These are phyloP conservation scores for Fringilla coelebs DNA, from an alignment of 2,797 vertebrate genomes.

Conservation along the genomic window DNA sequence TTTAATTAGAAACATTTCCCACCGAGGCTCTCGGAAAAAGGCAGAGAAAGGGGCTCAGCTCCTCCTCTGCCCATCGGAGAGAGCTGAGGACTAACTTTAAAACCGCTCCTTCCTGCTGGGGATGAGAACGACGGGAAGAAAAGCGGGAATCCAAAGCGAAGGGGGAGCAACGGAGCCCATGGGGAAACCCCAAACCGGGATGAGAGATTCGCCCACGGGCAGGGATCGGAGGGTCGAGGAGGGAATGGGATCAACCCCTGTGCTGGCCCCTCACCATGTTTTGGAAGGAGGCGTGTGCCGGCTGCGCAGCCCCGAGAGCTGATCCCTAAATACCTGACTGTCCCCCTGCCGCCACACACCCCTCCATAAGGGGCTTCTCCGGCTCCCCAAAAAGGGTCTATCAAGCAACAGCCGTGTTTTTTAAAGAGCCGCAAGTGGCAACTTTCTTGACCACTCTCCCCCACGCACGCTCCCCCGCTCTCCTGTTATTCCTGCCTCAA, in stretches of 20 bases:
- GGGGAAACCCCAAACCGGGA: background rate
- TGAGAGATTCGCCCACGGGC: background rate
- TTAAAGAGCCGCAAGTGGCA: constrained; percentile 2
- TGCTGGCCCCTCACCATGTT: background rate
- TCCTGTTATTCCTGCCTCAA: constrained; percentile 58
- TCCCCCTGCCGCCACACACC: background rate
- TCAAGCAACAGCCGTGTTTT: background rate
- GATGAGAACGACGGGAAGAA: background rate
- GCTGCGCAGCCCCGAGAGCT: background rate
- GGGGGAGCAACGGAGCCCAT: background rate
- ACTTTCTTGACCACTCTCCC: background rate
- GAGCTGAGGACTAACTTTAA: background rate
- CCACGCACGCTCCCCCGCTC: background rate
- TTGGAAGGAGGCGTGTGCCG: background rate
- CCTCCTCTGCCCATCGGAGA: background rate
- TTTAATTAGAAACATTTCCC: constrained; percentile 87
- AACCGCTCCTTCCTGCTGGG: background rate
- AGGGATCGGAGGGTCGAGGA: background rate
- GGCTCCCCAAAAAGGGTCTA: background rate
- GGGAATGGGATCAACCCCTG: background rate
- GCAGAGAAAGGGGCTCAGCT: constrained; percentile 1
- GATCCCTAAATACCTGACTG: background rate
- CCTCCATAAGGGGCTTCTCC: background rate
- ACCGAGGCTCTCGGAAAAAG: constrained; percentile 18
- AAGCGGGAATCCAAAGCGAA: background rate